Base-by-base conservation (phyloP, 2,888 invertebrate genomes). In the Drosophila greeni region DNA sequence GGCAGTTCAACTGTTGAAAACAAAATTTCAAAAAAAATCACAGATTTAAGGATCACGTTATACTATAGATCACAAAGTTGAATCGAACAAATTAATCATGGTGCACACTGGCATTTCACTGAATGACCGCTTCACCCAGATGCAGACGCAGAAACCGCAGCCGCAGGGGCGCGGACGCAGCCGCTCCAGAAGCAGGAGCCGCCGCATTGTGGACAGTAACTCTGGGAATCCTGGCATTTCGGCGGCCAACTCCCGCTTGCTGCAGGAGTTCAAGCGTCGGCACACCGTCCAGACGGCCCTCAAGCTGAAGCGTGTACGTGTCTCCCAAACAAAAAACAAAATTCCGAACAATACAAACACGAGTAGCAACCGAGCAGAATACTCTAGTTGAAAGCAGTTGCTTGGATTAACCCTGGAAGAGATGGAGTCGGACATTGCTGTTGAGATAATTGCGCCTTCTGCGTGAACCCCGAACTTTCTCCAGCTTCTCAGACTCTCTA, bases 111-210 rank as follows among this genome's bases (percentile, higher is more conserved):
- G 85, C 57, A 84, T 89, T 62, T 87, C 89, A 26, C 73, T 90
- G 18, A 90, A 89, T 70, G 89, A 89, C 61, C 87, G 89, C 24
- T 90, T 90, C 57, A 89, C 89, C 36, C 87, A 87, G 55, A 86
- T 89, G 52, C 86, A 87, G 54, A 75, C 85, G 23, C 73, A 79
- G 58, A 66, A 62, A 43, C 48, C 23, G n/a, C 55, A 39, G 37
- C 67, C 23, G 43, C 69, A 51, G 43, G 20, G 49, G 9, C 67
- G 74, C 24, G 70, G 73, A 18, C 76, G 80, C 45, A 82, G 74
- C 55, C 84, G 85, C 31, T 78, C 84, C 16, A 75, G 81, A 14
- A 86, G 76, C 66, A 85, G 82, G 48, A 85, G 77, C 51, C 73
- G 71, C 52, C 78, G 69, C 45, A 76, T 68, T 84, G 78, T 70